Base-by-base conservation (phyloP, 2,888 invertebrate species). In the Parnassius smintheus region DNA sequence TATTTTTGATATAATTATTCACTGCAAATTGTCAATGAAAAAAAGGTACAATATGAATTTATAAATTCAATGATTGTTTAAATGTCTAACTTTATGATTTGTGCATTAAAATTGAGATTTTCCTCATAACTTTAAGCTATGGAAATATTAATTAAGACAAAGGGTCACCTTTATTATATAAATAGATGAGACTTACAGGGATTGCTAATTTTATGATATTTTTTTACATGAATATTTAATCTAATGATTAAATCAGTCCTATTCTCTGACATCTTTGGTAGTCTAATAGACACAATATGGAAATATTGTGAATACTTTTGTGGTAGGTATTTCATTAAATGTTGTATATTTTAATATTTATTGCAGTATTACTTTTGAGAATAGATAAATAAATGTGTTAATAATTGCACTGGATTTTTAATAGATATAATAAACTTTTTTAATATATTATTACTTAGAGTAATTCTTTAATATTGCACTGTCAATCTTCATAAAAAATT, bases 401-500 rank as follows among this genome's bases (percentile, higher is more conserved):
- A 77, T 78, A 82, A 89, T 88, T 89, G 89, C 89, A 88, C 89
- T 77, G 81, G 76, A 75, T 81, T 78, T 76, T 60, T 78, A 71
- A 76, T 78, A 81, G 54, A 62, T 80, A 78, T 76, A 77, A 75
- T 77, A 78, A 75, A 76, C 71, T 71, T 70, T 70, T 70, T 63
- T 69, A 69, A 70, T 72, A 64, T 71, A 69, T 75, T 83, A 88
- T 90, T 85, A 89, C 88, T 90, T 88, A 88, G 71, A 90, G 89
- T 88, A 89, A 90, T 78, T 74, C 59, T 82, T 84, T 83, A 78
- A 85, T 90, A 90, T 90, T 90, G 90, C 90, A 90, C 90, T 85
- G 90, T 82, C 77, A 80, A 80, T 79, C 72, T 76, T 75, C 77
- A 78, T 72, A 74, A 73, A 76, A 13, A 44, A 44, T 11, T 49